Base-by-base conservation (phyloP, 2,113 vertebrate species). In the Verasper variegatus region DNA sequence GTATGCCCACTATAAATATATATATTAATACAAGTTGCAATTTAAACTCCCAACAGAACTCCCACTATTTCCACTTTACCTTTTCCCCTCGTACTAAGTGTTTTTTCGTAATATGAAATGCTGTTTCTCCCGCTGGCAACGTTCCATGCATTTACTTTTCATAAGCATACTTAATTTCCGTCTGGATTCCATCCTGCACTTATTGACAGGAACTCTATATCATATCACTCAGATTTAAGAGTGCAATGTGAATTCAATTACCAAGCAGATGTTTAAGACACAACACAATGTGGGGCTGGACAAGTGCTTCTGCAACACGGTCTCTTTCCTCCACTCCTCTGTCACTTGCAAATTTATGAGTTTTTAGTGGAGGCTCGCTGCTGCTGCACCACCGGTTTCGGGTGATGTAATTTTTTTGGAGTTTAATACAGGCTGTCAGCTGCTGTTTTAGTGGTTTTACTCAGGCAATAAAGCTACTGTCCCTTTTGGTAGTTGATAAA, bases 171-270 rank as follows among this genome's bases (percentile, higher is more conserved):
- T 76, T 62, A 24, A 64, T 85, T 80, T 80, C 75, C 65, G 71
- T 64, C 66, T 86, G 81, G 79, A 88, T 75, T 76, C 72, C 80
- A 62, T 81, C 80, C 87, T 24, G 71, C 73, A 81, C 74, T 80
- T 88, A 89, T 88, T 92, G 88, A 87, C 83, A 80, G 81, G 86
- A 89, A 74, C 88, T 70, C 89, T 92, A 92, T 87, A 88, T 91
- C 88, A 88, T 58, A 85, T 90, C 82, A 61, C 74, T 81, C 51
- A 51, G 77, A 88, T 87, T 91, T 86, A 92, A 74, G 89, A 87
- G 77, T 7, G 68, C 81, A 92, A 77, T 90, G 83, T 90, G 91
- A 92, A 88, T 92, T 90, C 76, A 88, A 74, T 93, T 93, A 90
- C 81, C 35, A 49, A 27, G 60, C 78, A 86, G 87, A 91, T 91